Evolutionary conservation across 2,888 invertebrate species (phyloP), one percentile per base, ranked within the genome.

Genomic region (Pyrrhia umbra): DNA sequence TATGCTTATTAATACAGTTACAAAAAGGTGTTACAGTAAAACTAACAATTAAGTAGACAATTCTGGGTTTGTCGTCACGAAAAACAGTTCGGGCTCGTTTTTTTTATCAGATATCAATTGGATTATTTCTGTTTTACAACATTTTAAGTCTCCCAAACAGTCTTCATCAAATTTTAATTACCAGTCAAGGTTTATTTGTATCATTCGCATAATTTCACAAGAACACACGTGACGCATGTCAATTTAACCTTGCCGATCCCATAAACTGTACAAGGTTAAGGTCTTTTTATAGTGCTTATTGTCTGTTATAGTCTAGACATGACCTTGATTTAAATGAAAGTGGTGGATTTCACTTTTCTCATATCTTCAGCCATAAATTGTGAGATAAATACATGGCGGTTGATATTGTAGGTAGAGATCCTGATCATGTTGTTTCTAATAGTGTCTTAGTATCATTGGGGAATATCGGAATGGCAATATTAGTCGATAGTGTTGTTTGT

Each of bases 121-220:
- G n/a, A n/a, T n/a, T n/a, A n/a, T n/a, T n/a, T n/a, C n/a, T n/a
- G n/a, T n/a, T 13, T n/a, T 5, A 34, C 13, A n/a, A 40, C 0
- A 57, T 20, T 47, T 39, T 20, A 20, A n/a, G n/a, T n/a, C 20
- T 20, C 27, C 6, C 10, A 18, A 13, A 46, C 23, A 2, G 40
- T 58, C n/a, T 9, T 27, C 6, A 49, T 49, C 21, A 54, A 57
- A 68, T 56, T 68, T 56, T 63, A 57, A 68, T 63, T 45, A 50
- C 9, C 13, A 10, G 21, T 46, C 75, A 69, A 72, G 70, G 71
- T 72, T 58, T 68, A 50, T 58, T 42, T 50, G 23, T 49, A 46
- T 27, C 42, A 63, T 56, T 57, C 57, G 49, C 63, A 57, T 58
- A 69, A 75, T 75, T 74, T 68, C 63, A 45, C 69, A 71, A 71